These are phyloP conservation scores for Stenurella melanura DNA, from an alignment of 2,888 invertebrate genomes.

Conservation along the genomic window DNA sequence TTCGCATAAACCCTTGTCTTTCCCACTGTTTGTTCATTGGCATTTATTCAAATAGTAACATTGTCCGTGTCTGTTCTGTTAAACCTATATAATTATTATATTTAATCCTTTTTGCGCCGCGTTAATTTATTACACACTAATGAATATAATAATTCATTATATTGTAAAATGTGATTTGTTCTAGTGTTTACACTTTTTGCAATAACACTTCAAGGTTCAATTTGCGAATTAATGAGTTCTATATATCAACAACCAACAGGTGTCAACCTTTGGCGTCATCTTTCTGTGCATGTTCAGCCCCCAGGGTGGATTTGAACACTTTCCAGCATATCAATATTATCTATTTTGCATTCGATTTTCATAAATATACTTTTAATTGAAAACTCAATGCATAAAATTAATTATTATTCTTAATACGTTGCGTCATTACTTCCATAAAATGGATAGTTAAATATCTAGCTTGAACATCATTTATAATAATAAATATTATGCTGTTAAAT, in stretches of 20 bases:
- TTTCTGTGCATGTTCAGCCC: slow-evolving; percentile 23
- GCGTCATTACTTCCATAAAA: slow-evolving; percentile 15
- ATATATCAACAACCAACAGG: slow-evolving; percentile 31
- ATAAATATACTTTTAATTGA: slow-evolving; percentile 40
- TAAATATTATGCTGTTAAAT: slow-evolving; percentile 19
- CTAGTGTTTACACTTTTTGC: slow-evolving; percentile 25
- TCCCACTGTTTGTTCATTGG: no score
- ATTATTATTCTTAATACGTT: slow-evolving; percentile 27
- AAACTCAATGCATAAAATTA: slow-evolving; percentile 36
- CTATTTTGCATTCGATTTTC: slow-evolving; percentile 26
- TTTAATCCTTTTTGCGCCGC: background rate
- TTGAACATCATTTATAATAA: slow-evolving; percentile 11
- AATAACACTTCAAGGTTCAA: slow-evolving; percentile 29
- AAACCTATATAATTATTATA: background rate
- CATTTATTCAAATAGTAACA: no score
- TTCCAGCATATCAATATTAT: slow-evolving; percentile 16
- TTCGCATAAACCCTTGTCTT: no score
- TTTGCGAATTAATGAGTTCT: slow-evolving; percentile 24
- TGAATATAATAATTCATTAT: background rate
- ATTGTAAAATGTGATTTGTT: slow-evolving; percentile 3
- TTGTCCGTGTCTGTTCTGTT: background rate
- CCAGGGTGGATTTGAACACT: slow-evolving; percentile 26
- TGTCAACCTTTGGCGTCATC: slow-evolving; percentile 37
- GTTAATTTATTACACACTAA: background rate
- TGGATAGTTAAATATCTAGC: slow-evolving; percentile 5